Base-by-base conservation (phyloP, 2,113 vertebrate species). In the Lepus europaeus region DNA sequence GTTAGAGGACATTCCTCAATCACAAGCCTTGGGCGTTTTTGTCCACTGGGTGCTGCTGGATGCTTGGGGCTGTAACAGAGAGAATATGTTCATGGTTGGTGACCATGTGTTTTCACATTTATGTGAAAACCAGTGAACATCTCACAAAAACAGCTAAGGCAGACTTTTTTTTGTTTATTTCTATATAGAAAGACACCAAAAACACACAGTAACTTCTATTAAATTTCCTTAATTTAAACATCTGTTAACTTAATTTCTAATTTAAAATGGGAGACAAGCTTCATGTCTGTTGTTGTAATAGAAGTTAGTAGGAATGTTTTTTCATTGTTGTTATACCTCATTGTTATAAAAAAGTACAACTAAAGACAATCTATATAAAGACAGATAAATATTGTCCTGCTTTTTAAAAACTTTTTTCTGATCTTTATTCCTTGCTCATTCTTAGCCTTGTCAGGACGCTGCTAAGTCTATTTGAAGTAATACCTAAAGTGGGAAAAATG, bases 1-100 rank as follows among this genome's bases (percentile, higher is more conserved):
- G 98, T 98, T 94, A 99, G 96, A 49, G 99, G 99, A 99, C 99
- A 99, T 98, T 99, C 99, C 97, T 99, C 99, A 97, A 99, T 99
- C 97, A 98, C 98, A 97, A 99, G 98, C 94, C 98, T 97, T 6
- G 99, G 99, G 33, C 98, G 98, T 68, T 98, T 99, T 98, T 99
- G 98, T 97, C 98, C 98, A 98, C 98, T 97, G 93, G 98, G 97
- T 95, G 98, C 97, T 96, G 97, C 93, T 0, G 98, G 76, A 27
- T 88, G 98, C 97, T 99, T 99, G 82, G 97, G 97, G 98, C 98
- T 99, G 93, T 72, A 97, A 97, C 85, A 97, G 95, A 97, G 94
- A 98, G 91, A 98, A 98, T 94, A 95, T n/a, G 70, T 63, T 70
- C 92, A 93, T 91, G 96, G 92, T 98, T 95, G 95, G 91, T 29